A percentile compares a stretch with the other conserved stretches of the same genome.
Evolutionary conservation across 1,140 invertebrate genomes (phyloP).

Genomic region (Cydia fagiglandana): DNA sequence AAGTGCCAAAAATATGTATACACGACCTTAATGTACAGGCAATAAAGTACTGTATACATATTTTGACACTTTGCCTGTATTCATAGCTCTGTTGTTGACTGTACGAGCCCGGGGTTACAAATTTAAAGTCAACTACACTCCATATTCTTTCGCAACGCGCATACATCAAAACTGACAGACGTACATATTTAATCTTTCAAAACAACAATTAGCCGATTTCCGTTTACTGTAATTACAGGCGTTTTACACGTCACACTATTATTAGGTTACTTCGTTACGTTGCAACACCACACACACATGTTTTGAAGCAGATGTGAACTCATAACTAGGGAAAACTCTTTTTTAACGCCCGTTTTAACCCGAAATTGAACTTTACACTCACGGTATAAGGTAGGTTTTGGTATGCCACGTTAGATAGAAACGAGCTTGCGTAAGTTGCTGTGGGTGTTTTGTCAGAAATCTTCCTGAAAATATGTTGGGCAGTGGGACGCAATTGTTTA

Average conservation of each 20-base stretch:
- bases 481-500: conserved; percentile 25
- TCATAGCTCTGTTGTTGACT: too few species aligned
- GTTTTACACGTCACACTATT: conserved; percentile 3
- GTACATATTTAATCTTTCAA: conserved; percentile 2
- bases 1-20: too few species aligned
- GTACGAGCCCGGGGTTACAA: too few species aligned
- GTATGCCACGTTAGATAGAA: not conserved
- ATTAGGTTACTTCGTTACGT: conserved; percentile 19
- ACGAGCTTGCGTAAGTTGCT: not conserved
- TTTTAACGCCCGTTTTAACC: not conserved
- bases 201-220: conserved; percentile 19
- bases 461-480: conserved; percentile 22
- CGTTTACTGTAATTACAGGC: conserved; percentile 13
- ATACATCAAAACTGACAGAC: not conserved
- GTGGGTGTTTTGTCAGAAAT: conserved; percentile 3
- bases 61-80: too few species aligned
- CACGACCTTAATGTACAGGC: too few species aligned
- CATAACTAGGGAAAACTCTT: not conserved
- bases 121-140: not conserved
- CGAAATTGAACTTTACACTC: not conserved
- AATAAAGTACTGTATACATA: too few species aligned
- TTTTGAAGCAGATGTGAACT: not conserved
- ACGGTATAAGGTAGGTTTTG: not conserved
- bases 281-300: conserved; percentile 21
- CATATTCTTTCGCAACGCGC: not conserved